Conservation (phyloP, 2,888 invertebrate genomes). For the Tetropium fuscum region DNA sequence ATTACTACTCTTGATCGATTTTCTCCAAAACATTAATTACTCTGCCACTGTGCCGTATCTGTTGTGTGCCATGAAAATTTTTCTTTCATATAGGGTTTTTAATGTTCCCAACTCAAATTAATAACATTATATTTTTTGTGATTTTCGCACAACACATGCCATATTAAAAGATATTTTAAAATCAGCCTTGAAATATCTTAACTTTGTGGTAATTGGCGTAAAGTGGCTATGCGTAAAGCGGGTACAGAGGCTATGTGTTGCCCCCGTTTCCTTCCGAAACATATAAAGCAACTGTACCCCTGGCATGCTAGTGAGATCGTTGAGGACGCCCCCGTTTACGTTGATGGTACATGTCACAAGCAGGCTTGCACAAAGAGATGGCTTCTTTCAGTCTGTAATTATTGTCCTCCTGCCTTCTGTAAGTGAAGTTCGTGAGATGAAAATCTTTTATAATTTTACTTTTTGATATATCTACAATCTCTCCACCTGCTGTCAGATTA, state of each 20-base stretch:
- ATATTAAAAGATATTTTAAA: no score
- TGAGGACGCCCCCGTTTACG: slow-evolving; percentile 47
- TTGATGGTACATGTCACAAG: slow-evolving; percentile 58
- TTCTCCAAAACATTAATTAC: no score
- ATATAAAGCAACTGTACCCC: slow-evolving; percentile 51
- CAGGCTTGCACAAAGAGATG: slow-evolving; percentile 62
- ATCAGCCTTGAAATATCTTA: no score
- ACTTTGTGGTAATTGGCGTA: slow-evolving; percentile 11
- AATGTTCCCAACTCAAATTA: no score
- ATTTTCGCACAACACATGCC: no score
- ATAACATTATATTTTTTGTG: no score
- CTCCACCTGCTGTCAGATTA: not conserved
- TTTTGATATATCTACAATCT: slow-evolving; percentile 20
- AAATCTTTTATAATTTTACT: slow-evolving; percentile 21
- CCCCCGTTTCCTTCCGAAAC: slow-evolving; percentile 62
- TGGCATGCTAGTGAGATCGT: slow-evolving; percentile 28
- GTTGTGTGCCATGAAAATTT: no score
- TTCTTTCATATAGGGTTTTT: no score
- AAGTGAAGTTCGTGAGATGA: slow-evolving; percentile 49
- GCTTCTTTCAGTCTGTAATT: slow-evolving; percentile 62
- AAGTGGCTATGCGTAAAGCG: slow-evolving; percentile 22
- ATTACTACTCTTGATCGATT: no score
- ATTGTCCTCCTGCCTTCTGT: slow-evolving; percentile 59
- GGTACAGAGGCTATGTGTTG: slow-evolving; percentile 18
- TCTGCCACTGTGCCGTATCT: no score